A percentile compares a stretch with the other conserved stretches of the same genome.
Conservation (phyloP, 2,113 vertebrate genomes). For the Dryoscopus gambensis region DNA sequence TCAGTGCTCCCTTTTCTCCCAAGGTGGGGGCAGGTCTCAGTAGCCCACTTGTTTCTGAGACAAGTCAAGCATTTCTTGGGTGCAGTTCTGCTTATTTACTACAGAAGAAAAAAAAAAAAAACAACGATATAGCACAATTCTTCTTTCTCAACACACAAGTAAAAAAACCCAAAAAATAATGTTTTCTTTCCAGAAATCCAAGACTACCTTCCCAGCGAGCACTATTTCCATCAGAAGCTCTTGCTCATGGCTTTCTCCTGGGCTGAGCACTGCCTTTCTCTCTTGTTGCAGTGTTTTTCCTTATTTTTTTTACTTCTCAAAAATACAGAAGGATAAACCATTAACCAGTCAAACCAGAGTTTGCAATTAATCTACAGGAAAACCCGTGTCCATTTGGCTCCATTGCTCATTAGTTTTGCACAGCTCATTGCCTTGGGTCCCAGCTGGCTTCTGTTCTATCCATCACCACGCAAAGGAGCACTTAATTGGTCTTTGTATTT, state of each 20-base stretch:
- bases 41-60: not conserved
- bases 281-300: not conserved
- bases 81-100: not conserved
- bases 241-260: not conserved
- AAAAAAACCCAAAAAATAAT: fast-evolving
- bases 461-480: slow-evolving; percentile 11
- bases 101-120: fast-evolving
- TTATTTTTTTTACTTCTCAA: not conserved
- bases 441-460: not conserved
- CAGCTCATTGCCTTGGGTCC: not conserved
- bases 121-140: fast-evolving
- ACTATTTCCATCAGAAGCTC: not conserved
- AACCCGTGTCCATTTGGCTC: not conserved
- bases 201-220: not conserved
- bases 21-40: not conserved
- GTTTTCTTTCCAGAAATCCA: not conserved
- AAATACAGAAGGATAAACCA: not conserved
- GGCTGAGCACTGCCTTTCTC: not conserved
- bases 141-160: not conserved
- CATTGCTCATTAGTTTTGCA: not conserved
- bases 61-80: not conserved
- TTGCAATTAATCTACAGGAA: not conserved
- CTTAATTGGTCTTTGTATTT: slow-evolving; percentile 44
- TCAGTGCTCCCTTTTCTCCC: not conserved
- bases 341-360: not conserved